Base-by-base conservation (phyloP, 1,140 invertebrate genomes). In the Caenorhabditis inopinata region DNA sequence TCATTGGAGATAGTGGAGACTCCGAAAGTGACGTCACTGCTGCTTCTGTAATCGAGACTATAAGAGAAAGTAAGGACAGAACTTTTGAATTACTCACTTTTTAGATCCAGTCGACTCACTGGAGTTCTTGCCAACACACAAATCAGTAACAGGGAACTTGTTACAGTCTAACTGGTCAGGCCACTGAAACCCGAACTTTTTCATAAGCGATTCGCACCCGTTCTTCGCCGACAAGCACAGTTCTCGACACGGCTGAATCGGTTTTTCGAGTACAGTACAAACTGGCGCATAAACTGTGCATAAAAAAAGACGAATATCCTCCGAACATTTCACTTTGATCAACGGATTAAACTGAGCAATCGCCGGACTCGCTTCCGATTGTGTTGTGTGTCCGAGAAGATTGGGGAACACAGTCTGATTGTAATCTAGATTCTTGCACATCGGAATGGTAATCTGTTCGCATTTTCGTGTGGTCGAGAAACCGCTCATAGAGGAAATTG, bases 351-450 rank as follows among this genome's bases (percentile, higher is more conserved):
- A 98, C 87, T 96, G 94, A 88, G 96, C 94, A 0, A 98, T 93
- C 85, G 97, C 95, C 73, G 94, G 90, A 1, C 94, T 95, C 21
- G 96, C 97, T 85, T 98, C 96, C 85, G 97, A 94, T 90, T 99
- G 96, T 84, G 93, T 96, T 38, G 93, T 92, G 85, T 99, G 96
- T 75, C 94, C 93, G 82, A 98, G 90, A 38, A 97, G 87, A 90
- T 98, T 98, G 3, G 96, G 96, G 93, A 97, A 95, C 78, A 97
- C 96, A 0, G 96, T 98, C 89, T 93, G 91, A 89, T 98, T 98
- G 89, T 98, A 98, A 38, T 92, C 92, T 76, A 98, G 94, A 85
- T 96, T 93, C 89, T 93, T 93, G 90, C 96, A 98, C 84, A 97
- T 91, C 12, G 93, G 93, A 79, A 97, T 95, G 4, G 93, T 95